Conservation (phyloP, 2,888 invertebrate genomes). For the Pherbina coryleti region DNA sequence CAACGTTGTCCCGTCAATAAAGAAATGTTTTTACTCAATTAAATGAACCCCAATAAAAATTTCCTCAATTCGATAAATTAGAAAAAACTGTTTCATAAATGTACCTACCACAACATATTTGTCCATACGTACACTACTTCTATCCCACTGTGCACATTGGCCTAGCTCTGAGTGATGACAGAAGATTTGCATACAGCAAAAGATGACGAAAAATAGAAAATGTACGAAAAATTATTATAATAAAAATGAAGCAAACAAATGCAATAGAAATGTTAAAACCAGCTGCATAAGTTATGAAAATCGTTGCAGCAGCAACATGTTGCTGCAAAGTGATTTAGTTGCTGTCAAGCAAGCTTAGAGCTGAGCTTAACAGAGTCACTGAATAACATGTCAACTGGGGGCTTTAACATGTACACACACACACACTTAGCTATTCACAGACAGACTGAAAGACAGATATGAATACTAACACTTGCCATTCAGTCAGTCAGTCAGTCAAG, state of each 20-base stretch:
- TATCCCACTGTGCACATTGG: not conserved
- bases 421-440: not conserved
- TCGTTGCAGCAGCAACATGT: conserved; percentile 23
- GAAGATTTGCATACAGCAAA: conserved; percentile 12
- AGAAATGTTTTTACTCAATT: no score
- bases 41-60: no score
- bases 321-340: conserved; percentile 24
- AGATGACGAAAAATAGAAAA: conserved; percentile 9
- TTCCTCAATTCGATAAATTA: no score
- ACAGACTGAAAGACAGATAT: not conserved
- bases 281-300: not conserved
- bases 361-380: conserved; percentile 14
- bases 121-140: not conserved
- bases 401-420: not conserved
- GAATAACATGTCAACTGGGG: conserved; percentile 28
- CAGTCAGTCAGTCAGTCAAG: conserved; percentile 4
- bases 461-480: not conserved
- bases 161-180: conserved; percentile 13
- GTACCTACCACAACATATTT: no score
- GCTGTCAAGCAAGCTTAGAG: conserved; percentile 22
- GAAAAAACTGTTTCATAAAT: no score
- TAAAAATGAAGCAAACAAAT: conserved; percentile 3
- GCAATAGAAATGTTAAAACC: not conserved
- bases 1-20: no score
- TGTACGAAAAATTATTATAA: not conserved